phyloP scores from a whole-genome alignment of 2,888 invertebrate species.

The Spodoptera exigua region DNA sequence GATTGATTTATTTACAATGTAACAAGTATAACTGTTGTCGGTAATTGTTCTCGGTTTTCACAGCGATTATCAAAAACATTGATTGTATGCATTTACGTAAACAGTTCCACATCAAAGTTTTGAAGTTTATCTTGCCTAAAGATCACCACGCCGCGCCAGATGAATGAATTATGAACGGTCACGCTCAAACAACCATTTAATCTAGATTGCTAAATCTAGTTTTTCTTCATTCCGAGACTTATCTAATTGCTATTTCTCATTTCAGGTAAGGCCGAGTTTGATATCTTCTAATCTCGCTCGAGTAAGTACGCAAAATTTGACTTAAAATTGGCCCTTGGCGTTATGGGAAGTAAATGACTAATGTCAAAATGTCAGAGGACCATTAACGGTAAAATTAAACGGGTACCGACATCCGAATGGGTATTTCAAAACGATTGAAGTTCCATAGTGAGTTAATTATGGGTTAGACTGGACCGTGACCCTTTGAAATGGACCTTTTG shows the following conservation, averaged over 20 bases:
- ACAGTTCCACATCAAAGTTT: slow-evolving; percentile 15
- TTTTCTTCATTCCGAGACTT: slow-evolving; percentile 36
- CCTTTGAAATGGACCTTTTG: slow-evolving; percentile 72
- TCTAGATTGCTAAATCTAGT: slow-evolving; percentile 39
- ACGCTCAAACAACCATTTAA: slow-evolving; percentile 34
- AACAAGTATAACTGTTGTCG: no score
- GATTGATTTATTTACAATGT: no score
- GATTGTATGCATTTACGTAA: not conserved
- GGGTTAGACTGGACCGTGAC: slow-evolving; percentile 77
- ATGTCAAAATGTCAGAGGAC: slow-evolving; percentile 46
- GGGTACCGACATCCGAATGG: slow-evolving; percentile 55
- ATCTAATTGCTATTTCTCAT: slow-evolving; percentile 60
- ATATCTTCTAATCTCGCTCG: slow-evolving; percentile 5
- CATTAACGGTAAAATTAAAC: slow-evolving; percentile 55
- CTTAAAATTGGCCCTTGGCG: slow-evolving; percentile 19
- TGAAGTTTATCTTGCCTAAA: slow-evolving; percentile 30
- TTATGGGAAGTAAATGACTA: slow-evolving; percentile 22
- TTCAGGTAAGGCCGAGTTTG: slow-evolving; percentile 71
- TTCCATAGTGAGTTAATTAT: slow-evolving; percentile 83
- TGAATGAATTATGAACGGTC: slow-evolving; percentile 33
- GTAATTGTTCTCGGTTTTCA: not conserved
- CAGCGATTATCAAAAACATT: no score
- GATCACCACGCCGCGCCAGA: slow-evolving; percentile 45
- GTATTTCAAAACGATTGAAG: slow-evolving; percentile 74
- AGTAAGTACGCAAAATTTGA: slow-evolving; percentile 32